A percentile compares a stretch with the other conserved stretches of the same genome.
Evolutionary conservation across 2,113 vertebrate genomes (phyloP).

Genomic region (Percopsis transmontana): DNA sequence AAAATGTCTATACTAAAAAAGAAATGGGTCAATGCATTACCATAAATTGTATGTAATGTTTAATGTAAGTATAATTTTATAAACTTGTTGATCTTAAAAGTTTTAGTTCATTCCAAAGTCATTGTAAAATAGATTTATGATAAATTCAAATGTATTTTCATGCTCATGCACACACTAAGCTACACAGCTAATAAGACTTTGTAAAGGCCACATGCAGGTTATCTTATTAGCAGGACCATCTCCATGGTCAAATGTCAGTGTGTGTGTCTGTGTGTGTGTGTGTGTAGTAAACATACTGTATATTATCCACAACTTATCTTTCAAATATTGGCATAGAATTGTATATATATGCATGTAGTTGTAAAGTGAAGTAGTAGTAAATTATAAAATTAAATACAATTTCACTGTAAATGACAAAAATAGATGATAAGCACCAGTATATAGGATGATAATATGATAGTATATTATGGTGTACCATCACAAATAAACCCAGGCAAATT

Average conservation of each 20-base stretch:
- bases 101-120: too few relatives aligned
- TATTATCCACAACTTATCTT: too few relatives aligned
- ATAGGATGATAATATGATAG: neutral
- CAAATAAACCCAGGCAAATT: too few relatives aligned
- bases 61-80: conserved; percentile 23
- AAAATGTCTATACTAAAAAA: conserved; percentile 11
- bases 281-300: too few relatives aligned
- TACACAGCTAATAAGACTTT: conserved; percentile 61
- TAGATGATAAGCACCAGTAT: conserved; percentile 35
- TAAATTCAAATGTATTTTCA: conserved; percentile 71
- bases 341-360: too few relatives aligned
- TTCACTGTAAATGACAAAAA: conserved; percentile 47
- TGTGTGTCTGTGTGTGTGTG: too few relatives aligned
- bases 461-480: conserved; percentile 9
- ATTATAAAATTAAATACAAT: too few relatives aligned
- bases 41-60: too few relatives aligned
- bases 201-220: conserved; percentile 75
- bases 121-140: too few relatives aligned
- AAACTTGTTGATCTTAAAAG: neutral
- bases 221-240: conserved; percentile 37
- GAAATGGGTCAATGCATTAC: too few relatives aligned
- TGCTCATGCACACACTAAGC: conserved; percentile 50
- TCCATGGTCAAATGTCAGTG: conserved; percentile 2
- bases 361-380: too few relatives aligned
- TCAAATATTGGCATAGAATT: conserved; percentile 50